These are phyloP conservation scores for Parapsyche elsis DNA, from an alignment of 1,140 invertebrate genomes.

Conservation along the genomic window DNA sequence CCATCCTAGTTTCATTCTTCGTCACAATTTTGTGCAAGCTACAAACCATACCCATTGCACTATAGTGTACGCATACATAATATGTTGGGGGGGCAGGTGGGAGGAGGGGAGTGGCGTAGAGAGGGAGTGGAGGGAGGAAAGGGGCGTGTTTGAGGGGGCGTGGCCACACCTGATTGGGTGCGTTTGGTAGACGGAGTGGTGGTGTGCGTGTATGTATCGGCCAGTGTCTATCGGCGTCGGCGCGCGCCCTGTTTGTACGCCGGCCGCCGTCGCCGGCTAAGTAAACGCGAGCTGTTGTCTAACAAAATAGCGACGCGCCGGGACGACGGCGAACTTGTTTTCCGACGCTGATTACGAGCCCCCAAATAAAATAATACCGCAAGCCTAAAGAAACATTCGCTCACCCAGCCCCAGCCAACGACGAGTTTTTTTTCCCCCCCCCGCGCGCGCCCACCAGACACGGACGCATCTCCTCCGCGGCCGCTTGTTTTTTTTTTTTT, in stretches of 20 bases:
- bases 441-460: not conserved
- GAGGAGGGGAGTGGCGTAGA: not conserved
- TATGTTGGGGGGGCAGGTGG: not conserved
- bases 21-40: not conserved
- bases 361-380: slow-evolving; percentile 24
- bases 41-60: too few species aligned
- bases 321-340: slow-evolving; percentile 1
- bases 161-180: not conserved
- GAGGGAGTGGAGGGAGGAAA: not conserved
- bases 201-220: not conserved
- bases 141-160: not conserved
- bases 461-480: not conserved
- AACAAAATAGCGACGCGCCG: slow-evolving; percentile 17
- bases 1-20: too few species aligned
- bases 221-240: not conserved
- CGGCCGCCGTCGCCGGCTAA: slow-evolving; percentile 39
- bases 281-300: slow-evolving; percentile 40
- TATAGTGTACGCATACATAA: not conserved
- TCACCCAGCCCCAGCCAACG: not conserved
- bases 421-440: not conserved
- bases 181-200: not conserved
- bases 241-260: slow-evolving; percentile 29
- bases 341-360: slow-evolving; percentile 22
- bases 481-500: not conserved
- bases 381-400: slow-evolving; percentile 33